Evolutionary conservation across 2,113 vertebrate species (phyloP).

Genomic region (Sceloporus tristichus): DNA sequence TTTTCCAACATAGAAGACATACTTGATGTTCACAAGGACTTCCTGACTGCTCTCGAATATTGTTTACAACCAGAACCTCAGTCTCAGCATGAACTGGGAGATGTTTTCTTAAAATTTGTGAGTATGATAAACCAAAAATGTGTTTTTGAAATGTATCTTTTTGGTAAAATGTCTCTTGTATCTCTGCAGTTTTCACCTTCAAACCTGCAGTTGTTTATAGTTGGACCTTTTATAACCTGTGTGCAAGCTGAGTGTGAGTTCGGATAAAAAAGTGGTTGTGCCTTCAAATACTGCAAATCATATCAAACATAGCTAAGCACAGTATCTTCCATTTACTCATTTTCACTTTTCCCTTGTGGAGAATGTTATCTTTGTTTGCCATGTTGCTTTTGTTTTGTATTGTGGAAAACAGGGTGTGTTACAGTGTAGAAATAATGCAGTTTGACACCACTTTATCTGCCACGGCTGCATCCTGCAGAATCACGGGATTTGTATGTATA

Average conservation of each 20-base stretch:
- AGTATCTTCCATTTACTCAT: neutral
- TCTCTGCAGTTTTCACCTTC: slow-evolving; percentile 11
- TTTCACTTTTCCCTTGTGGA: slow-evolving; percentile 29
- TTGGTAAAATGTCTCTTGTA: slow-evolving; percentile 68
- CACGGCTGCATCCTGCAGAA: too few relatives aligned
- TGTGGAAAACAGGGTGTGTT: neutral
- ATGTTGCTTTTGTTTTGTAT: slow-evolving; percentile 14
- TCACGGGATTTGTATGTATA: too few relatives aligned
- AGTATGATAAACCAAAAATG: slow-evolving; percentile 77
- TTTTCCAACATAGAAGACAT: slow-evolving; percentile 99
- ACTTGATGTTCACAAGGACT: slow-evolving; percentile 92
- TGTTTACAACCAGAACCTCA: slow-evolving; percentile 93
- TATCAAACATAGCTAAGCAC: slow-evolving; percentile 27
- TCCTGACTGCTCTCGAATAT: slow-evolving; percentile 89
- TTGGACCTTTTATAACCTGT: slow-evolving; percentile 62
- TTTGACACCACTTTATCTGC: too few relatives aligned
- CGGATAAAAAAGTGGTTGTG: slow-evolving; percentile 71
- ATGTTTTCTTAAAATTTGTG: slow-evolving; percentile 95
- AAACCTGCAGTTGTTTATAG: slow-evolving; percentile 49
- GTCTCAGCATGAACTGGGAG: slow-evolving; percentile 92
- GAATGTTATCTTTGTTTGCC: slow-evolving; percentile 13
- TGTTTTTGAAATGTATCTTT: slow-evolving; percentile 59
- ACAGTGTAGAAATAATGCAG: slow-evolving; percentile 12
- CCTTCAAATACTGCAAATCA: slow-evolving; percentile 32
- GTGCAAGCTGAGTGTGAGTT: slow-evolving; percentile 73